phyloP scores from a whole-genome alignment of 2,113 vertebrate genomes.

The Donacobius atricapilla region DNA sequence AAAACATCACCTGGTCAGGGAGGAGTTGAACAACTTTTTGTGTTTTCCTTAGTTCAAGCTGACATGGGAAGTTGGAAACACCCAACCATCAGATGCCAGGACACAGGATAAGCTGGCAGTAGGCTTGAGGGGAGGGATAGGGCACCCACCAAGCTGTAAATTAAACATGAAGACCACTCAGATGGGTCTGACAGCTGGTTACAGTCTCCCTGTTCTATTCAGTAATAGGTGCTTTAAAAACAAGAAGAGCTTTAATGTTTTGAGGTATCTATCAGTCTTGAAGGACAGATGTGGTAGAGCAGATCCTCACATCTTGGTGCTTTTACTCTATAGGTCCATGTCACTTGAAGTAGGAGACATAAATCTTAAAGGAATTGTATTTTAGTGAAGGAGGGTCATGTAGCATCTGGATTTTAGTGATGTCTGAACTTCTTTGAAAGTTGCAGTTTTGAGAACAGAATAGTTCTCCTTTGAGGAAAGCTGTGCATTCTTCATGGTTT shows the following conservation, averaged over 20 bases:
- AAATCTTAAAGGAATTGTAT: not conserved
- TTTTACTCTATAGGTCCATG: not conserved
- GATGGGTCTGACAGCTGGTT: not conserved
- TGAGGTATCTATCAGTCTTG: not conserved
- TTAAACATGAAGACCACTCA: not conserved
- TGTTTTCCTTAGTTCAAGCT: conserved; percentile 69
- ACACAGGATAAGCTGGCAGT: conserved; percentile 64
- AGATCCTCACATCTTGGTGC: not conserved
- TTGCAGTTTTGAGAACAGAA: not conserved
- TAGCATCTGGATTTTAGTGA: not conserved
- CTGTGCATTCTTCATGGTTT: not conserved
- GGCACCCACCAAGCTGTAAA: not conserved
- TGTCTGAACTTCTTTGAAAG: not conserved
- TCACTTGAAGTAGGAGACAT: not conserved
- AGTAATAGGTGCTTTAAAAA: not conserved
- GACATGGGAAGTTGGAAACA: conserved; percentile 67
- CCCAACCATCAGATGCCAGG: conserved; percentile 62
- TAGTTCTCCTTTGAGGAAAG: not conserved
- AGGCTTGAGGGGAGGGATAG: conserved; percentile 58
- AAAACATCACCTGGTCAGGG: conserved; percentile 23
- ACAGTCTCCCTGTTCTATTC: not conserved
- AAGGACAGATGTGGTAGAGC: not conserved
- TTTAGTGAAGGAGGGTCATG: not conserved
- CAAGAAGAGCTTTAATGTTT: not conserved
- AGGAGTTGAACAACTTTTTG: conserved; percentile 66